These are phyloP conservation scores for Andrena marginata DNA, from an alignment of 2,888 invertebrate genomes.

Conservation along the genomic window DNA sequence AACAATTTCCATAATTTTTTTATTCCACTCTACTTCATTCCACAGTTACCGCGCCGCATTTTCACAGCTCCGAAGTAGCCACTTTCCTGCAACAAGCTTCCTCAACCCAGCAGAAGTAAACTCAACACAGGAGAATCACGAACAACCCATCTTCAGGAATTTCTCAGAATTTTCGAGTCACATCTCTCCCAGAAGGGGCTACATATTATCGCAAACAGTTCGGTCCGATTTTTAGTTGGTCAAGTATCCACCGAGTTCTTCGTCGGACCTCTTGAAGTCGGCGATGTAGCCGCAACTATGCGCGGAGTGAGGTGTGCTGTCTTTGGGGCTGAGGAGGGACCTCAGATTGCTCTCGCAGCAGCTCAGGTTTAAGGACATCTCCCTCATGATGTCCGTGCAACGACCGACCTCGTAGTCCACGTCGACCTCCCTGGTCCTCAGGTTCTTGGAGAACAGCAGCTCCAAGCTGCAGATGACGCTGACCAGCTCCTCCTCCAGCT, in stretches of 20 bases:
- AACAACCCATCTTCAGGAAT: too few relatives aligned
- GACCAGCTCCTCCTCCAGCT: constrained; percentile 69
- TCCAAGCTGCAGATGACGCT: constrained; percentile 69
- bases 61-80: too few relatives aligned
- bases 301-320: constrained; percentile 61
- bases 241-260: constrained; percentile 62
- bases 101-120: too few relatives aligned
- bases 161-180: too few relatives aligned
- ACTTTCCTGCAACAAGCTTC: too few relatives aligned
- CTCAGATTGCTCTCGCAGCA: constrained; percentile 46
- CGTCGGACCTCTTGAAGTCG: constrained; percentile 60
- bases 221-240: constrained; percentile 50
- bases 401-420: constrained; percentile 36
- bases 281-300: constrained; percentile 66
- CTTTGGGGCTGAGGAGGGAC: constrained; percentile 52
- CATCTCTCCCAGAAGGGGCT: not conserved
- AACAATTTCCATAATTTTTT: too few relatives aligned
- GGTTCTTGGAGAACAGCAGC: constrained; percentile 55
- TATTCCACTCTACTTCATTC: too few relatives aligned
- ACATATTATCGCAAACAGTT: not conserved
- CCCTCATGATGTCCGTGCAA: constrained; percentile 29
- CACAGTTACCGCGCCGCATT: too few relatives aligned
- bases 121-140: too few relatives aligned
- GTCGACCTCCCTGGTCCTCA: constrained; percentile 41
- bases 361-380: constrained; percentile 52